These are phyloP conservation scores for Limnodromus scolopaceus DNA, from an alignment of 2,797 vertebrate species.

Conservation along the genomic window DNA sequence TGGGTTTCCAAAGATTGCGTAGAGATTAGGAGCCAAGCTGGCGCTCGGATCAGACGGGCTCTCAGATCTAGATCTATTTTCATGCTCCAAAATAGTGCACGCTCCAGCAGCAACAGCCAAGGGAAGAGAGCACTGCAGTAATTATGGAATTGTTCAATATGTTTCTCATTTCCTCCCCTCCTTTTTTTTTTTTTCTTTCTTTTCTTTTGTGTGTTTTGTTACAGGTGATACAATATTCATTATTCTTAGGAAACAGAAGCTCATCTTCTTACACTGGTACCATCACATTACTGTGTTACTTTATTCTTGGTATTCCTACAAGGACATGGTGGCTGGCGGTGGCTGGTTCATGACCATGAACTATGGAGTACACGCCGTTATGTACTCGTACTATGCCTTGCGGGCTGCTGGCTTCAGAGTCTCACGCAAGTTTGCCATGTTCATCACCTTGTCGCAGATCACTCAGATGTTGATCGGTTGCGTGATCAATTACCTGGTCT, in stretches of 20 bases:
- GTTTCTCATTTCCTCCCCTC: slow-evolving; percentile 23
- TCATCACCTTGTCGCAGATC: slow-evolving; percentile 98
- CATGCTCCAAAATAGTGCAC: background rate
- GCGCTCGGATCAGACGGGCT: background rate
- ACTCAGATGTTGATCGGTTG: slow-evolving; percentile 98
- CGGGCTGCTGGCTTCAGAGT: slow-evolving; percentile 93
- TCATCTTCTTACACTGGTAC: slow-evolving; percentile 99
- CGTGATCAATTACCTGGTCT: slow-evolving; percentile 96
- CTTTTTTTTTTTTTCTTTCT: too few species aligned
- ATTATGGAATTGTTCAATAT: background rate
- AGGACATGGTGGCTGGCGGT: slow-evolving; percentile 98
- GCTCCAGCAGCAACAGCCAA: background rate
- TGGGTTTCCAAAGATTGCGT: background rate
- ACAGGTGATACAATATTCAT: slow-evolving; percentile 98
- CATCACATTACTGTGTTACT: slow-evolving; percentile 99
- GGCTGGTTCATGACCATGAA: slow-evolving; percentile 99
- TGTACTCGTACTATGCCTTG: slow-evolving; percentile 98
- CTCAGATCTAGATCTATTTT: background rate
- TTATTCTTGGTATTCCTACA: slow-evolving; percentile 99
- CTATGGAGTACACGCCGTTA: slow-evolving; percentile 96
- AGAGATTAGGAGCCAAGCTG: background rate
- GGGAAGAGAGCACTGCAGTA: background rate
- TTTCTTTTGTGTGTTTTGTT: background rate
- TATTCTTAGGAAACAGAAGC: slow-evolving; percentile 97
- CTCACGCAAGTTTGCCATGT: slow-evolving; percentile 97